A percentile compares a stretch with the other conserved stretches of the same genome.
Conservation (phyloP, 2,797 vertebrate species). For the Delichon dasypus region DNA sequence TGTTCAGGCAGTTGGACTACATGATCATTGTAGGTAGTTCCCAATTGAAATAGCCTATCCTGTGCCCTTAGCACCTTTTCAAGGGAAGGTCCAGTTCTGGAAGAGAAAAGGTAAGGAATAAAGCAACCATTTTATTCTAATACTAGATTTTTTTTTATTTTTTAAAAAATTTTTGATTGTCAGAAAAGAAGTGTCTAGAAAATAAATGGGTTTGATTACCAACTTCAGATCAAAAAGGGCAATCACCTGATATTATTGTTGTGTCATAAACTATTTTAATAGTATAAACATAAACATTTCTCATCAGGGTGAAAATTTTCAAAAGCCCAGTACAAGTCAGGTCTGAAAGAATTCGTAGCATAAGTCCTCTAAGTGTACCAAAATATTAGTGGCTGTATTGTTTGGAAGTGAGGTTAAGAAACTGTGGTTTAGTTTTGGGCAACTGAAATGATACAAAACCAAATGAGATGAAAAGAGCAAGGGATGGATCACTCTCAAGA, state of each 20-base stretch:
- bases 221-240: not conserved
- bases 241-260: not conserved
- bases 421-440: not conserved
- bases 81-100: not conserved
- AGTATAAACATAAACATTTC: not conserved
- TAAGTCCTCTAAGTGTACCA: not conserved
- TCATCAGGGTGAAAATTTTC: not conserved
- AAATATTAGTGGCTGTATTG: not conserved
- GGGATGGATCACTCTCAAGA: not conserved
- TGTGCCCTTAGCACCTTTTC: not conserved
- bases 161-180: not conserved
- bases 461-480: not conserved
- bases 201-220: not conserved
- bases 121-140: not conserved
- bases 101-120: not conserved
- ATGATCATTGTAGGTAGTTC: accelerated
- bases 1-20: not conserved
- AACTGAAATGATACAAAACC: not conserved
- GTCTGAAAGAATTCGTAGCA: not conserved
- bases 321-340: not conserved
- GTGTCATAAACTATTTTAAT: not conserved
- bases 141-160: too few relatives aligned
- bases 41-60: not conserved
- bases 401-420: not conserved
- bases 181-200: not conserved